Percentiles rank a stretch among this genome's conserved stretches.
Conservation (phyloP, 1,140 invertebrate genomes). For the Euborellia annulipes region DNA sequence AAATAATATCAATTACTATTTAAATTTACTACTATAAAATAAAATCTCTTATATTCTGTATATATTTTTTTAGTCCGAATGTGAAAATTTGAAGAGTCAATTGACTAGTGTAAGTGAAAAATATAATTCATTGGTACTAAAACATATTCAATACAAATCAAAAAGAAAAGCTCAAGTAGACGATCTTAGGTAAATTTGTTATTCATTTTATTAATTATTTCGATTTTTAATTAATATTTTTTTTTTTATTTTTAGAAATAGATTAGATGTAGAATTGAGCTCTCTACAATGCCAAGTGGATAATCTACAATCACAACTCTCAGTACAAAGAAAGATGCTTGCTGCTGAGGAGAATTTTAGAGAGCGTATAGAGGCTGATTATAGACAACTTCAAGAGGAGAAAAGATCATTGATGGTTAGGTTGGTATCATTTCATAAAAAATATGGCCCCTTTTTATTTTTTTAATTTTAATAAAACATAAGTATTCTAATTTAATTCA, state of each 20-base stretch:
- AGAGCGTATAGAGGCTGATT: constrained; percentile 23
- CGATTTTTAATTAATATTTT: neutral
- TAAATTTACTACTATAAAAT: neutral
- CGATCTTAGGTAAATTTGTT: constrained; percentile 19
- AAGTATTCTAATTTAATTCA: no score
- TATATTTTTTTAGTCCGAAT: constrained; percentile 19
- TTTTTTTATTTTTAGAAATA: constrained; percentile 12
- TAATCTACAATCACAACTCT: constrained; percentile 21
- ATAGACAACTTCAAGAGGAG: constrained; percentile 21
- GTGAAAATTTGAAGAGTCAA: constrained; percentile 20
- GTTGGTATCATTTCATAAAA: constrained; percentile 12
- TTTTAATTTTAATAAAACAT: constrained; percentile 3
- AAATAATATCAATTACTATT: neutral
- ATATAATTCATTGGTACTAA: constrained; percentile 22
- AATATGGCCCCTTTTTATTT: neutral
- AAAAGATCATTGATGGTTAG: constrained; percentile 20
- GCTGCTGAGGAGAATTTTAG: constrained; percentile 22
- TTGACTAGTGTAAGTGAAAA: constrained; percentile 21
- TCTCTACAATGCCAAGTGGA: constrained; percentile 21
- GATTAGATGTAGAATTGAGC: constrained; percentile 19
- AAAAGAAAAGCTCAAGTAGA: constrained; percentile 24
- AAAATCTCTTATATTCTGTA: neutral
- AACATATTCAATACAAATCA: constrained; percentile 24
- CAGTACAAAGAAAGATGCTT: constrained; percentile 20
- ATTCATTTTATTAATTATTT: neutral